Percentiles rank a stretch among this genome's conserved stretches.
Evolutionary conservation across 2,888 invertebrate species (phyloP).

Genomic region (Ectemnius continuus): DNA sequence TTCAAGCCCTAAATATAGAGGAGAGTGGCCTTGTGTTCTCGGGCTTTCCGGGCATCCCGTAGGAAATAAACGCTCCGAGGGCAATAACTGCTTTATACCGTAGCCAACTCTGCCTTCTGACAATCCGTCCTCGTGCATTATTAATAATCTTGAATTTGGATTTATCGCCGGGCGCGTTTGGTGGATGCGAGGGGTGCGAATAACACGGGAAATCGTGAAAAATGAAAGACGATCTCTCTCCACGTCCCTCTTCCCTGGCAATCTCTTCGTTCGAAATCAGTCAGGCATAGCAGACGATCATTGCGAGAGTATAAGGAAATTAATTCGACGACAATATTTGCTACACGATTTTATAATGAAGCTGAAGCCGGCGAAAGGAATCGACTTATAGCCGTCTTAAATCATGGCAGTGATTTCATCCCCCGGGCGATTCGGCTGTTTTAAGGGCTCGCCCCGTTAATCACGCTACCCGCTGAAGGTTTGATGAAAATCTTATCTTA

Average conservation of each 20-base stretch:
- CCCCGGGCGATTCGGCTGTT: constrained; percentile 30
- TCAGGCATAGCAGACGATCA: constrained; percentile 3
- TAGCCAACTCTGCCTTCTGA: constrained; percentile 40
- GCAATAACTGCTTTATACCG: constrained; percentile 53
- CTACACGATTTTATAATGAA: constrained; percentile 14
- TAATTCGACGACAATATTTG: constrained; percentile 11
- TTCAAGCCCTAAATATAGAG: neutral
- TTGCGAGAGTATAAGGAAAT: constrained; percentile 7
- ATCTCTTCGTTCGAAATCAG: constrained; percentile 10
- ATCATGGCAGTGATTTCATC: constrained; percentile 31
- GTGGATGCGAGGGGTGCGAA: constrained; percentile 17
- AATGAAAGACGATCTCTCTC: constrained; percentile 18
- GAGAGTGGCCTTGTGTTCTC: constrained; percentile 39
- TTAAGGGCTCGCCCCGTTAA: constrained; percentile 48
- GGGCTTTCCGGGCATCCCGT: constrained; percentile 35
- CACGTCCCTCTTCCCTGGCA: constrained; percentile 7
- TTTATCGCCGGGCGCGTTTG: constrained; percentile 45
- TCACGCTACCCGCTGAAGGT: constrained; percentile 48
- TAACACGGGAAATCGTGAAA: constrained; percentile 27
- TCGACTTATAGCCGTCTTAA: constrained; percentile 19
- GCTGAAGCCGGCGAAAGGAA: constrained; percentile 15
- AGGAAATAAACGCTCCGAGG: constrained; percentile 53
- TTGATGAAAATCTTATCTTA: constrained; percentile 65
- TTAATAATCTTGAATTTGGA: constrained; percentile 52
- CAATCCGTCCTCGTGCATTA: constrained; percentile 55